Base-by-base conservation (phyloP, 1,140 invertebrate genomes). In the Neoseiulus cucumeris region DNA sequence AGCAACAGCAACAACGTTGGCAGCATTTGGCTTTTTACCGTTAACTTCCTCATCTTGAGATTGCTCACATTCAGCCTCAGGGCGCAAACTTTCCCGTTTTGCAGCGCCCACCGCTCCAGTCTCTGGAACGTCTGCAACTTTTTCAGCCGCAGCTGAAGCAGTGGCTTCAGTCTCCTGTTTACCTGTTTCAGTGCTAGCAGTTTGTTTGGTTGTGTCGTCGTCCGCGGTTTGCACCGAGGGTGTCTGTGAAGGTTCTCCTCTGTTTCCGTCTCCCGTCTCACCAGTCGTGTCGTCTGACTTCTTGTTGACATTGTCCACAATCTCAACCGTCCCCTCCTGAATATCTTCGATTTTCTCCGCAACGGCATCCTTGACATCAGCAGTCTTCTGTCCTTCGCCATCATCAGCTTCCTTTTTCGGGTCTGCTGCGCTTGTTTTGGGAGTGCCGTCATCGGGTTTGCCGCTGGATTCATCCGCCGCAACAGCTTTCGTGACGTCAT, bases 271-370 rank as follows among this genome's bases (percentile, higher is more conserved):
- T 59, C 51, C 17, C 51, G 25, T 25, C 22, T 25, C 25, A 59
- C 25, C 17, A 20, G 51, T 33, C 17, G 25, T 1, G 25, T n/a
- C 14, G 25, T 29, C 51, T 1, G 51, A 59, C 22, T 17, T 25
- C 51, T 59, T 25, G 51, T 17, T 25, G 14, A 14, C 45, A 47
- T n/a, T 9, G 33, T 17, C 51, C 25, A 20, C 51, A 25, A 29
- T 59, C 51, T 59, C 51, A 59, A 33, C 51, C 51, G 51, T 25
- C 51, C 51, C 51, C 51, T 59, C 51, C 51, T 25, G 22, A 59
- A 59, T 59, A 59, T 59, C 51, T 59, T 25, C 51, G 51, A 59
- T 59, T 59, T 59, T 59, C 51, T 59, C 51, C 51, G 51, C 51
- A 59, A 59, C 51, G 22, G 22, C 51, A 59, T 59, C 51, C 51